These are phyloP conservation scores for Ditylenchus weischeri DNA, from an alignment of 2,888 invertebrate species.

Conservation along the genomic window DNA sequence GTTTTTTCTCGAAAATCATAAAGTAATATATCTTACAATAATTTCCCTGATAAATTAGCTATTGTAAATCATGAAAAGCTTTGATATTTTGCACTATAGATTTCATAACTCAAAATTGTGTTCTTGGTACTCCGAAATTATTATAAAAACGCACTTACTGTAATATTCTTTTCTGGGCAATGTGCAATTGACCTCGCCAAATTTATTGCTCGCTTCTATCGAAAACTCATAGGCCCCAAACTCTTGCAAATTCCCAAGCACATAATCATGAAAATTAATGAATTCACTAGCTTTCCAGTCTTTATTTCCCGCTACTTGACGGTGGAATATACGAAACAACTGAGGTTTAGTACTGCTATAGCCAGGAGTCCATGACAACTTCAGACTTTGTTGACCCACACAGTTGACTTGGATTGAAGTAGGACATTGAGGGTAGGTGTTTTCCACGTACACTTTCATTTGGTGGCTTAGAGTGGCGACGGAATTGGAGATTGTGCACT, in stretches of 20 bases:
- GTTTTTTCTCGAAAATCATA: too few species aligned
- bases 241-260: constrained; percentile 25
- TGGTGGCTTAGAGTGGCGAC: constrained; percentile 40
- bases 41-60: too few species aligned
- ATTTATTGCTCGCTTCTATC: constrained; percentile 41
- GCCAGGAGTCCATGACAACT: constrained; percentile 12
- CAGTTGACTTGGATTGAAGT: constrained; percentile 3
- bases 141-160: constrained; percentile 7
- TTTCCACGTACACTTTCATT: constrained; percentile 40
- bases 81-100: too few species aligned
- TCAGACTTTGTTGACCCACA: not conserved
- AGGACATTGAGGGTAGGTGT: constrained; percentile 11
- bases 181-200: constrained; percentile 34
- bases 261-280: not conserved
- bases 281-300: not conserved
- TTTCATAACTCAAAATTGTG: too few species aligned
- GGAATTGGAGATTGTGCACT: constrained; percentile 48
- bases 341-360: constrained; percentile 11
- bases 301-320: not conserved
- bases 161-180: constrained; percentile 3
- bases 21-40: too few species aligned
- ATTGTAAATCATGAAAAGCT: too few species aligned
- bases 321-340: constrained; percentile 12
- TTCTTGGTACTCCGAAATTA: too few species aligned
- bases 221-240: constrained; percentile 41